Evolutionary conservation across 2,888 invertebrate genomes (phyloP), one percentile per base, ranked within the genome.

Genomic region (Spilarctia lutea): DNA sequence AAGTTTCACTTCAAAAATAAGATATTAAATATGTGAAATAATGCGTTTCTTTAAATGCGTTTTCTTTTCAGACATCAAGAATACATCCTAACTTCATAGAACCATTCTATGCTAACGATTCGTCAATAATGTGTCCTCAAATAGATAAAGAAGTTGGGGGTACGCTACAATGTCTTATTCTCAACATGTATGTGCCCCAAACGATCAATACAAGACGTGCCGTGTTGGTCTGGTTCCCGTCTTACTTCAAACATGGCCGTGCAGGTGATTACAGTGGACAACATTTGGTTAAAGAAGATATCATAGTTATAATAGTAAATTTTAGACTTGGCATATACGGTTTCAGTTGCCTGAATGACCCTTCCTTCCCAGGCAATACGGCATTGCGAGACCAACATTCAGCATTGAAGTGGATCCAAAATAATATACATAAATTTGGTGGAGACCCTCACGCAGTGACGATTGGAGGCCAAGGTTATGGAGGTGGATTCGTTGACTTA

Each of bases 181-280:
- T 88, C 2, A 88, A 88, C 68, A 87, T 88, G 20, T 87, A 83
- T 72, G 85, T 86, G 10, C 88, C 89, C 18, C 83, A 86, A 13
- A 76, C 73, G 6, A 83, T 83, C 4, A 82, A 71, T 4, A 68
- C 68, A 20, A 78, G 74, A 10, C 71, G 90, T 1, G 92, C 94
- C 33, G 89, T 94, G 3, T 82, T 93, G 3, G 91, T 94, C 3
- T 94, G 92, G 92, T 92, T 94, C 77, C 88, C 93, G n/a, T 94
- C 94, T n/a, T 93, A 93, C 0, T 93, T 93, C 33, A 78, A 79
- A 0, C 80, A 86, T 1, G 94, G 94, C 0, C 89, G 87, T n/a
- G 90, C 86, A 0, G 89, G 89, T 0, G 85, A 89, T 78, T 91
- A 89, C 72, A 90, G 88, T 0, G 90, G 91, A 6, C 87, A 84